Evolutionary conservation across 2,888 invertebrate genomes (phyloP), one percentile per base, ranked within the genome.

Genomic region (Andrena minutula): DNA sequence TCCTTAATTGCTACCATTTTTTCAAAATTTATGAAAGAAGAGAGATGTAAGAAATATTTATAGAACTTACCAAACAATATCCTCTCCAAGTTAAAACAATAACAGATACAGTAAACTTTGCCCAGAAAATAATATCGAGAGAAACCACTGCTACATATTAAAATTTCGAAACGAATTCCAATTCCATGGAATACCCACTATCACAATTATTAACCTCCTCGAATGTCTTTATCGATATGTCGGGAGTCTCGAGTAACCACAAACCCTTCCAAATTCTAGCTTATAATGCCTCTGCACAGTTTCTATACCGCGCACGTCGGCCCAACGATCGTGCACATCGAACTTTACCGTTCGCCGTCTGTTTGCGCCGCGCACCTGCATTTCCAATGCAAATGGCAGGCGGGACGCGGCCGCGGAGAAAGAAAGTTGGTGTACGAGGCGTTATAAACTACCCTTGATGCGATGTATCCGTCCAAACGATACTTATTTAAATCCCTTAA

Each of bases 401-500:
- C 49, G 60, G n/a, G 20, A 32, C 63, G 49, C 56, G 51, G 8
- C 41, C 32, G 51, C n/a, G n/a, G n/a, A 23, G 61, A 70, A 82
- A 65, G 78, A 80, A 77, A 80, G 53, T 77, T 79, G 53, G 32
- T 60, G 47, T 51, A 56, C 74, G 65, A 73, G 63, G 72, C 28
- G 78, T 75, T 66, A 74, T 72, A 79, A 85, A 75, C 64, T 69
- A 65, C 61, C 73, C 61, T 61, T 41, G 30, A 41, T 47, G 41
- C 35, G 66, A 51, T 63, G 75, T 75, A 70, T 74, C 64, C 49
- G 56, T 58, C 73, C 60, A 35, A 64, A 71, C 69, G 83, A 82
- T 79, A 78, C 63, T 85, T 66, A 61, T 71, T 84, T 80, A 63
- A 76, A 79, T 79, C 82, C 81, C 76, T 86, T 79, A 88, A 82